phyloP scores from a whole-genome alignment of 2,797 vertebrate genomes.

The Hapalemur alaotrensis region DNA sequence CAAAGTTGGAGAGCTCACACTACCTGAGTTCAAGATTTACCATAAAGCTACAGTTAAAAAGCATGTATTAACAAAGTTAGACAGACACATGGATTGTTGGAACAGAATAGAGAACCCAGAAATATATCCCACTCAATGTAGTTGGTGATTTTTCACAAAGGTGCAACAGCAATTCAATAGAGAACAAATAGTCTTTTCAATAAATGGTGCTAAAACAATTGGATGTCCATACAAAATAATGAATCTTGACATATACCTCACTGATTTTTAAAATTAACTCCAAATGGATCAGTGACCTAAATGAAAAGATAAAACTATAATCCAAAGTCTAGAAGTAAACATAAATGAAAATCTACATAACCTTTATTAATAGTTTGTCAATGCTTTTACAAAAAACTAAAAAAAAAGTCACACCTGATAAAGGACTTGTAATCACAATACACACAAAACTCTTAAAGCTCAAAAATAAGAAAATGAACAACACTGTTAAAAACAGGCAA shows the following conservation, averaged over 20 bases:
- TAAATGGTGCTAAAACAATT: neutral
- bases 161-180: neutral
- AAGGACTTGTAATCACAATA: neutral
- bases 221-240: neutral
- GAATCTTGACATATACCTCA: neutral
- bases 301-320: neutral
- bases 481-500: neutral
- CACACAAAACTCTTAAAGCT: neutral
- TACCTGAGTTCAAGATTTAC: neutral
- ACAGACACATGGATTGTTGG: neutral
- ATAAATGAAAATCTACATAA: neutral
- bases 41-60: neutral
- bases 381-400: neutral
- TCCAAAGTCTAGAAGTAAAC: neutral
- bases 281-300: neutral
- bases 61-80: neutral
- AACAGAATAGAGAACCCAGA: neutral
- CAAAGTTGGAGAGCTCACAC: neutral
- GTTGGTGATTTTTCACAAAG: neutral
- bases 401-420: neutral
- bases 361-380: neutral
- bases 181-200: neutral
- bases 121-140: neutral
- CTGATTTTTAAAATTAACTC: neutral
- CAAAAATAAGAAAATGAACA: neutral